Evolutionary conservation across 2,113 vertebrate genomes (phyloP).

Genomic region (Fulmarus glacialis): DNA sequence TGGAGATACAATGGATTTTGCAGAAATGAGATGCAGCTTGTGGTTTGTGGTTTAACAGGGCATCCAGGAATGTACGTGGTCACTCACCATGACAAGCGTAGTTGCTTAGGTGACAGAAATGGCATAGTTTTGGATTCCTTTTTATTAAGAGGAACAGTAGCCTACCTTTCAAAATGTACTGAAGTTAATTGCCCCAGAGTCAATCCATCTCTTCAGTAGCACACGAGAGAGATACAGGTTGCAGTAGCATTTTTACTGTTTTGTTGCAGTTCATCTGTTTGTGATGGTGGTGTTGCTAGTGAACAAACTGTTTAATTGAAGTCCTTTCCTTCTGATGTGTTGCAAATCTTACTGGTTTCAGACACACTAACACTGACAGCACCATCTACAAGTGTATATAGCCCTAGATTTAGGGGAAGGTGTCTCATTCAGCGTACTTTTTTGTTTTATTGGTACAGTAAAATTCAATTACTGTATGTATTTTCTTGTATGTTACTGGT

Average conservation of each 20-base stretch:
- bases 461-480: neutral
- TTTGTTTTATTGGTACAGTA: neutral
- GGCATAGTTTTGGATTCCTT: neutral
- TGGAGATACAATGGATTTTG: neutral
- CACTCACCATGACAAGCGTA: neutral
- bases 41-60: neutral
- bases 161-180: neutral
- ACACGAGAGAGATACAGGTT: fast-evolving
- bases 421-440: fast-evolving
- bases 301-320: neutral
- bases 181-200: neutral
- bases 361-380: neutral
- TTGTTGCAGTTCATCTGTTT: neutral
- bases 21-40: neutral
- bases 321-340: neutral
- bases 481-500: neutral
- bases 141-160: neutral
- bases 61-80: neutral
- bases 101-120: neutral
- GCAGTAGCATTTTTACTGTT: neutral
- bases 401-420: neutral
- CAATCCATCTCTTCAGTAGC: neutral
- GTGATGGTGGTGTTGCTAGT: neutral
- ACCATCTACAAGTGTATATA: neutral
- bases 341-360: neutral